Base-by-base conservation (phyloP, 2,888 invertebrate species). In the Arge pagana region DNA sequence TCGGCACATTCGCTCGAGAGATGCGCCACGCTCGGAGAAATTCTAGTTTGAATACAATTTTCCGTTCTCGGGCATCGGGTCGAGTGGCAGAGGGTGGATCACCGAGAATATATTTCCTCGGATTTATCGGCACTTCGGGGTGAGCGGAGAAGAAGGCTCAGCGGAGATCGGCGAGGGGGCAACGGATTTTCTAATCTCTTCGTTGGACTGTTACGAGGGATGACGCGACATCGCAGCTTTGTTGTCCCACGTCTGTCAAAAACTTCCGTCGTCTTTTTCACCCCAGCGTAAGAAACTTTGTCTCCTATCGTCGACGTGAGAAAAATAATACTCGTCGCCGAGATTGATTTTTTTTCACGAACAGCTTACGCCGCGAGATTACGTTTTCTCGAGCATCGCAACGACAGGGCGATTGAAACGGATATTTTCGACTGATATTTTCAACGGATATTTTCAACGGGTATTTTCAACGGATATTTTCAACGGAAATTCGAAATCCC, bases 51-150 rank as follows among this genome's bases (percentile, higher is more conserved):
- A 52, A 52, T 52, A 52, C 37, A 52, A 52, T 52, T 52, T 52
- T 52, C 45, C 52, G 35, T 16, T 35, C 31, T 8, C 31, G 23
- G 24, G 33, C 45, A 21, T n/a, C 35, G 31, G 43, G 33, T 24
- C 35, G 23, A 31, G 19, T 18, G 13, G 28, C 30, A n/a, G n/a
- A 40, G 49, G 23, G 39, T 37, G 16, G 49, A 28, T 26, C 30
- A 33, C 31, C 31, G 24, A 30, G 50, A 62, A 65, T 67, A 63
- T 55, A 60, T 66, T 65, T 61, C 59, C 55, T 48, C 37, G 53
- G 43, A 58, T 61, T 63, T 63, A 65, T 67, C 61, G 63, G 53
- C 58, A 43, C 56, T 33, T 18, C 24, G n/a, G 16, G 21, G 23
- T 33, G 40, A 15, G n/a, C 58, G 58, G 35, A 30, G 41, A 52